Evolutionary conservation across 2,888 invertebrate genomes (phyloP), one percentile per base, ranked within the genome.

Genomic region (Melanargia galathea): DNA sequence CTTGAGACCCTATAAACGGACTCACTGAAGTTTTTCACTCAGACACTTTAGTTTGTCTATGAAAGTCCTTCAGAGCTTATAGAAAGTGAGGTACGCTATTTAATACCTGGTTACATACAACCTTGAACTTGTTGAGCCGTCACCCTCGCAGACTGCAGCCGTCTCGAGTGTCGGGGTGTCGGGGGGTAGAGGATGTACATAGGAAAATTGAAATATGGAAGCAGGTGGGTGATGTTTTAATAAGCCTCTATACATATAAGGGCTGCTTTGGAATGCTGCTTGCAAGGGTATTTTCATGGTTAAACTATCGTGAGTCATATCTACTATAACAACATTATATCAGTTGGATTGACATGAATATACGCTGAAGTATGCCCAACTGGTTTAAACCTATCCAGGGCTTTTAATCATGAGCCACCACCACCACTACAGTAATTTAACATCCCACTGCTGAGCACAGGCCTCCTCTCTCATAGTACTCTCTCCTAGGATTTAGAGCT

Each of bases 101-200:
- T 54, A 62, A 63, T 63, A 58, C 55, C 51, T 46, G 51, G 65
- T 68, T 58, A 60, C 64, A 66, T 71, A 70, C 74, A 78, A 78
- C 80, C 79, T 81, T 80, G 78, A 78, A 78, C 78, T 75, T 69
- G 68, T 73, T 67, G 54, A 60, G 40, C 75, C 74, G 72, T 68
- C 78, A 75, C 79, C 79, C 79, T 71, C 75, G 72, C 64, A 52
- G 62, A n/a, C 63, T 64, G 18, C 57, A 72, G 69, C 65, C 60
- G 81, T 81, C 81, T 82, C 77, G 72, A 82, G 83, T 81, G 75
- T 78, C 75, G n/a, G n/a, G n/a, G n/a, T n/a, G n/a, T n/a, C n/a
- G 30, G 45, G 45, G 45, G 43, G 7, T 55, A 4, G 11, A 20
- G 30, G 33, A 35, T 52, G 13, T 20, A 49, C 3, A 24, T 55